These are phyloP conservation scores for Aselliscus stoliczkanus DNA, from an alignment of 2,797 vertebrate genomes.

Conservation along the genomic window DNA sequence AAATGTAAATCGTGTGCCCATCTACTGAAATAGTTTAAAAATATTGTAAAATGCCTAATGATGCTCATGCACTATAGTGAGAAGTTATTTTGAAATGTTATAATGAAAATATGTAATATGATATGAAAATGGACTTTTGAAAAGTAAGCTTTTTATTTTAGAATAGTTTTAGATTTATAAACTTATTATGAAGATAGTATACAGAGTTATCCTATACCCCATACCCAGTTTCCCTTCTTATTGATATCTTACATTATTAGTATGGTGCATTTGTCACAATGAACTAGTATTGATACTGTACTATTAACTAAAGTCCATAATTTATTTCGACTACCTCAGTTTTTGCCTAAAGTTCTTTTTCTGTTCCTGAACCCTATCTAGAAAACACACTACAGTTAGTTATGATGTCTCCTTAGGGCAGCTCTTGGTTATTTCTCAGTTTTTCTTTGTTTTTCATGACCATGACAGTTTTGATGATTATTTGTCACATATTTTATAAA, in stretches of 20 bases:
- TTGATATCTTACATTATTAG: background rate
- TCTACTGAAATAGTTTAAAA: background rate
- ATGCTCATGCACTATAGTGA: background rate
- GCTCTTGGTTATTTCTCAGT: background rate
- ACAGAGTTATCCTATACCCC: background rate
- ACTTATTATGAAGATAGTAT: background rate
- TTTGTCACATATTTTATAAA: background rate
- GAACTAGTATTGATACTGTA: background rate
- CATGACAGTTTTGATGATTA: background rate
- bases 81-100: conserved; percentile 27
- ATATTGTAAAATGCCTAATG: background rate
- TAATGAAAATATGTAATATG: background rate
- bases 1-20: background rate
- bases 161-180: background rate
- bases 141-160: background rate
- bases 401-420: background rate
- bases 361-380: background rate
- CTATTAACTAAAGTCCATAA: background rate
- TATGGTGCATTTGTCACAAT: background rate
- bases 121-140: background rate
- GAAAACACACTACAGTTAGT: background rate
- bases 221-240: background rate
- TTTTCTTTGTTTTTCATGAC: background rate
- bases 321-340: background rate
- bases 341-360: background rate